Evolutionary conservation across 2,888 invertebrate genomes (phyloP).

Genomic region (Agriopis aurantiaria): DNA sequence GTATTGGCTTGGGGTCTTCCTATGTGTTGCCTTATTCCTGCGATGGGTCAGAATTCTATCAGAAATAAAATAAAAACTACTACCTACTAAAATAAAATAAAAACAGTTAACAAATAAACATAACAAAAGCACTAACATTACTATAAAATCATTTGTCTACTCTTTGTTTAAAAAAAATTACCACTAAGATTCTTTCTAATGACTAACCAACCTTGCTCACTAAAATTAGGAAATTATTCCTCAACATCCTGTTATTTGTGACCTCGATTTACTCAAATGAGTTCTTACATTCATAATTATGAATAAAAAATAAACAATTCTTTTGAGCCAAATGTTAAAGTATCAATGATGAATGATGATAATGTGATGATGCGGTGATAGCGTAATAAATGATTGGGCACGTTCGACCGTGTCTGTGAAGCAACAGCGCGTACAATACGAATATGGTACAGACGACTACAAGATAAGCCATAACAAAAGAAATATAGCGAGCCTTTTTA

Average conservation of each 20-base stretch:
- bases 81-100: no score
- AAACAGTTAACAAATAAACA: no score
- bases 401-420: neutral
- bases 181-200: neutral
- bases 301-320: neutral
- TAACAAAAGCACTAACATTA: no score
- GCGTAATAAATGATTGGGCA: constrained; percentile 10
- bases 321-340: constrained; percentile 5
- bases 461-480: neutral
- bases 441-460: neutral
- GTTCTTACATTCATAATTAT: no score
- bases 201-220: neutral
- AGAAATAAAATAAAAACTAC: no score
- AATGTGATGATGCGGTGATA: neutral
- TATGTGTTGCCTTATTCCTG: no score
- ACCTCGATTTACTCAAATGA: neutral
- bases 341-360: constrained; percentile 12
- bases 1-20: no score
- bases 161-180: no score
- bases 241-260: neutral
- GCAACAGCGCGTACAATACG: neutral
- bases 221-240: constrained; percentile 6
- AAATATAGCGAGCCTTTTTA: neutral
- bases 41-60: no score
- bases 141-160: no score